Conservation (phyloP, 2,797 vertebrate species). For the Gymnoscopelus microlampas region DNA sequence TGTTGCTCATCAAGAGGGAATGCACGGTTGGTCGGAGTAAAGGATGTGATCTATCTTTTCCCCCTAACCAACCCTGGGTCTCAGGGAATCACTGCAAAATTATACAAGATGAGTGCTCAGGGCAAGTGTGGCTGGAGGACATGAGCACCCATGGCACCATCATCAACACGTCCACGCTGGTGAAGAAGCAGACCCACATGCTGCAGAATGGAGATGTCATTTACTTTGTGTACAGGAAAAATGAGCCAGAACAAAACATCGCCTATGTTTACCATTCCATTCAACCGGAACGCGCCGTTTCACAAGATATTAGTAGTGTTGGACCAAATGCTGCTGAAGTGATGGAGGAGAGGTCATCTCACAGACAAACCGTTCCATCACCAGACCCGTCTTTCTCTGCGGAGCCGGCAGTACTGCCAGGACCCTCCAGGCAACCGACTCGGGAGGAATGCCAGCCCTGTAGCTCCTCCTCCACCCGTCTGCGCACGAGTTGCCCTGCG, state of each 20-base stretch:
- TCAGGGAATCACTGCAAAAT: conserved; percentile 98
- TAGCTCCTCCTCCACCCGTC: conserved; percentile 84
- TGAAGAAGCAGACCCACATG: conserved; percentile 90
- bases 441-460: conserved; percentile 93
- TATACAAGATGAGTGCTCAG: conserved; percentile 89
- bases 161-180: conserved; percentile 93
- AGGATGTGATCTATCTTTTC: conserved; percentile 95
- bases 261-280: conserved; percentile 93
- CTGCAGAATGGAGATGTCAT: conserved; percentile 92
- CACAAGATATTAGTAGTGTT: conserved; percentile 79
- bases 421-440: conserved; percentile 58
- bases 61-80: conserved; percentile 90
- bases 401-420: conserved; percentile 70
- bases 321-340: conserved; percentile 21
- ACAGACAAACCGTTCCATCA: conserved; percentile 16
- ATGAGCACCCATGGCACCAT: conserved; percentile 97
- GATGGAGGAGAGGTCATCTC: conserved; percentile 23
- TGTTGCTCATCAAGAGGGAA: conserved; percentile 89
- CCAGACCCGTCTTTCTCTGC: conserved; percentile 68
- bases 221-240: conserved; percentile 96
- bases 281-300: conserved; percentile 67
- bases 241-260: conserved; percentile 94
- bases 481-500: conserved; percentile 77
- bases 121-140: conserved; percentile 92
- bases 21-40: conserved; percentile 92